These are phyloP conservation scores for Thumatha senex DNA, from an alignment of 2,888 invertebrate species.

Conservation along the genomic window DNA sequence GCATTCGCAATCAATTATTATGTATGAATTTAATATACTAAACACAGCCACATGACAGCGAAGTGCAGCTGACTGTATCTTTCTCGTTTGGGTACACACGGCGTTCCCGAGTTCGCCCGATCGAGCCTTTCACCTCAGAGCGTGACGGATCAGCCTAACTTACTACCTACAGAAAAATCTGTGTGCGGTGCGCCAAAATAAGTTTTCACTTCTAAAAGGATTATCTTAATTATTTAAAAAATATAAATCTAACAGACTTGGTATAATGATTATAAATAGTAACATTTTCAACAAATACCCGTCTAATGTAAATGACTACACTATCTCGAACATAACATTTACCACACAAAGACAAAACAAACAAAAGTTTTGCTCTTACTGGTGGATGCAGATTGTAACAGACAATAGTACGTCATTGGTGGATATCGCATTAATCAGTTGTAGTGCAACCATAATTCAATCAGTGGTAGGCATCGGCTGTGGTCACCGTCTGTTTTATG, in stretches of 20 bases:
- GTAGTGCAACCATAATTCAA: slow-evolving; percentile 81
- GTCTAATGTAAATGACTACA: background rate
- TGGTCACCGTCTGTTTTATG: slow-evolving; percentile 64
- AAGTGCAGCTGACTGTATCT: too few species aligned
- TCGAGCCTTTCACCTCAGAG: too few species aligned
- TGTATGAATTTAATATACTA: too few species aligned
- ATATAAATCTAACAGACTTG: background rate
- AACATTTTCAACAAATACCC: background rate
- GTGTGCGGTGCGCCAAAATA: too few species aligned
- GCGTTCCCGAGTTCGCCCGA: too few species aligned
- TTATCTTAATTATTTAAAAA: too few species aligned
- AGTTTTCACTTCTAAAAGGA: too few species aligned
- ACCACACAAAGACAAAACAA: slow-evolving; percentile 53
- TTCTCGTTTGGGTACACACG: too few species aligned
- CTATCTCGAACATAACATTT: slow-evolving; percentile 14
- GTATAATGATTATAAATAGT: background rate
- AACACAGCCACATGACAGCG: too few species aligned
- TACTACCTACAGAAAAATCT: too few species aligned
- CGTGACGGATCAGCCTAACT: too few species aligned
- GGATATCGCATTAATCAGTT: slow-evolving; percentile 82
- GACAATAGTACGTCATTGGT: slow-evolving; percentile 79
- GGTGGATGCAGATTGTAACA: slow-evolving; percentile 74
- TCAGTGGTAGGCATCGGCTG: slow-evolving; percentile 54
- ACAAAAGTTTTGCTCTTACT: slow-evolving; percentile 54
- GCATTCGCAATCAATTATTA: too few species aligned